phyloP scores from a whole-genome alignment of 2,797 vertebrate species.

The Argentina silus region DNA sequence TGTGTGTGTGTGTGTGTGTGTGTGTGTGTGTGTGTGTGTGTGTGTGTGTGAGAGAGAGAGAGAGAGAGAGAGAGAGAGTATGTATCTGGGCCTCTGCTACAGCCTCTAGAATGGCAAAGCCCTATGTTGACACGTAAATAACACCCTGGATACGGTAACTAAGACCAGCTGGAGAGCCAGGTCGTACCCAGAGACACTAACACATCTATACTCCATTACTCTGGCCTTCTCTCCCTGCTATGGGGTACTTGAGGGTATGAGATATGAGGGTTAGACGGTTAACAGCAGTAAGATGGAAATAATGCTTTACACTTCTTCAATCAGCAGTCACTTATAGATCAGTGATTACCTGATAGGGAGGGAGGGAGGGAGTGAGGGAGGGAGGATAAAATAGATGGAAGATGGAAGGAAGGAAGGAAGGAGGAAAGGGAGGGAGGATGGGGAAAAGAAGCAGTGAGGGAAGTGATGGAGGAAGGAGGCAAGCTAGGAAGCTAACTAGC shows the following conservation, averaged over 20 bases:
- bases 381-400: background rate
- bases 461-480: background rate
- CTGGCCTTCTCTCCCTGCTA: background rate
- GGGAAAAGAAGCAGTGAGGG: background rate
- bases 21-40: constrained; percentile 1
- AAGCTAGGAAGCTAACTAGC: background rate
- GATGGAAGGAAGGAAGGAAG: background rate
- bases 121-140: constrained; percentile 7
- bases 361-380: background rate
- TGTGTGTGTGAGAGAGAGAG: background rate
- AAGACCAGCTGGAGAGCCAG: background rate
- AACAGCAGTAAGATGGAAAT: background rate
- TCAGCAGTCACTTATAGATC: no score
- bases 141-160: constrained; percentile 12
- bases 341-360: background rate
- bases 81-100: background rate
- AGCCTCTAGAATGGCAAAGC: constrained; percentile 7
- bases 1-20: background rate
- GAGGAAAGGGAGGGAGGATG: background rate
- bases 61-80: no score
- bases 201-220: background rate
- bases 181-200: constrained; percentile 5
- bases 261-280: background rate
- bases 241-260: no score
- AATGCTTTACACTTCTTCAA: background rate